These are phyloP conservation scores for Petromus typicus DNA, from an alignment of 2,113 vertebrate species.

Conservation along the genomic window DNA sequence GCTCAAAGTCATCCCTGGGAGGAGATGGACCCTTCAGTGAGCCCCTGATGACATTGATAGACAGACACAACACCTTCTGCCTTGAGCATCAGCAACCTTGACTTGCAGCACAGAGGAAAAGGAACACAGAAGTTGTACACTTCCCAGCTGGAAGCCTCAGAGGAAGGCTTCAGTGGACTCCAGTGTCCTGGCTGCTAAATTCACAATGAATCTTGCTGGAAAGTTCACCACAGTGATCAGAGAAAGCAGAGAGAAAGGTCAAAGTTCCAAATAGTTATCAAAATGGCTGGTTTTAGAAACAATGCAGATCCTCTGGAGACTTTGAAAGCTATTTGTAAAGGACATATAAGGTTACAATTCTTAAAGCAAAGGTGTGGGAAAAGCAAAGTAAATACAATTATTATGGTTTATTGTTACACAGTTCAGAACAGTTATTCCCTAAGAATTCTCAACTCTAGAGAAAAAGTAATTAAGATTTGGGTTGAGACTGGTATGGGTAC, in stretches of 20 bases:
- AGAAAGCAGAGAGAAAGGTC: not conserved
- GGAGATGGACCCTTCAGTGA: not conserved
- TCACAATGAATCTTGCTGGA: not conserved
- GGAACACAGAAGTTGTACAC: not conserved
- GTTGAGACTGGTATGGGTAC: not conserved
- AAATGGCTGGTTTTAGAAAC: constrained; percentile 38
- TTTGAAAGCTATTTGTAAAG: constrained; percentile 23
- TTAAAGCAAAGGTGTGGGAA: not conserved
- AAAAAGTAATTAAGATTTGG: not conserved
- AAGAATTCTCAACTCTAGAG: not conserved
- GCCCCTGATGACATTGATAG: no score
- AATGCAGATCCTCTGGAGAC: not conserved
- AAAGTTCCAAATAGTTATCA: not conserved
- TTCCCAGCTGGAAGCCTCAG: not conserved
- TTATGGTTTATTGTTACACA: not conserved
- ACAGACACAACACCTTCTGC: not conserved
- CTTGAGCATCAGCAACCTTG: not conserved
- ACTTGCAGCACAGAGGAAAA: not conserved
- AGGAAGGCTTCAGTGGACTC: not conserved
- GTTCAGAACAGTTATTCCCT: not conserved
- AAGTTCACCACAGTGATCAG: not conserved
- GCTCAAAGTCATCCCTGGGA: not conserved
- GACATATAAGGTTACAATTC: not conserved
- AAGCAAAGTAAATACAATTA: not conserved
- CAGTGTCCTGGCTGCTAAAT: not conserved